Conservation (phyloP, 2,797 vertebrate species). For the Pseudochaenichthys georgianus region DNA sequence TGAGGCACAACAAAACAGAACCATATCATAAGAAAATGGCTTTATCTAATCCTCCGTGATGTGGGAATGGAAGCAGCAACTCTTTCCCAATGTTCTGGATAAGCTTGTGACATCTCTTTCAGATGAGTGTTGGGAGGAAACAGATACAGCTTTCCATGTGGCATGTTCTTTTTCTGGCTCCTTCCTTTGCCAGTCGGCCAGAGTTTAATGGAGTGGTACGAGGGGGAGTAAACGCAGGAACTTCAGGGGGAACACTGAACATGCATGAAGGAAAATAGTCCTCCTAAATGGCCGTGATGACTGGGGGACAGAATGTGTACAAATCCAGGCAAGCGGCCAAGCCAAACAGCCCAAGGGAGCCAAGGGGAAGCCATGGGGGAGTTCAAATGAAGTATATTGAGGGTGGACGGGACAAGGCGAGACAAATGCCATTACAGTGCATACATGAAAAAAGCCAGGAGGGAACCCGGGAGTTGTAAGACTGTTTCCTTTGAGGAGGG, state of each 20-base stretch:
- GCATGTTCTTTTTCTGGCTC: conserved; percentile 65
- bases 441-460: conserved; percentile 61
- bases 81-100: conserved; percentile 55
- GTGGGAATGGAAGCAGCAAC: conserved; percentile 32
- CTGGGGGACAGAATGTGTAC: conserved; percentile 60
- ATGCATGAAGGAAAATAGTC: conserved; percentile 73
- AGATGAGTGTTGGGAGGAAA: conserved; percentile 61
- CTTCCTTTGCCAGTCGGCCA: conserved; percentile 48
- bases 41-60: conserved; percentile 40
- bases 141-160: conserved; percentile 71
- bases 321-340: conserved; percentile 67
- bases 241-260: conserved; percentile 46
- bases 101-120: conserved; percentile 61
- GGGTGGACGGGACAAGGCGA: conserved; percentile 45
- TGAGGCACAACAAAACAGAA: conserved; percentile 31
- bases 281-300: conserved; percentile 62
- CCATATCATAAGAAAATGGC: conserved; percentile 25
- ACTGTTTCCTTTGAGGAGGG: conserved; percentile 49
- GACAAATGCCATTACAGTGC: conserved; percentile 63
- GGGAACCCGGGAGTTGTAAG: conserved; percentile 52
- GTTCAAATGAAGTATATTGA: conserved; percentile 58
- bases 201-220: conserved; percentile 60
- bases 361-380: conserved; percentile 50
- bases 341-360: conserved; percentile 62
- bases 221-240: conserved; percentile 48